Percentiles rank a stretch among this genome's conserved stretches.
Evolutionary conservation across 2,888 invertebrate genomes (phyloP).

Genomic region (Itoplectis maculator): DNA sequence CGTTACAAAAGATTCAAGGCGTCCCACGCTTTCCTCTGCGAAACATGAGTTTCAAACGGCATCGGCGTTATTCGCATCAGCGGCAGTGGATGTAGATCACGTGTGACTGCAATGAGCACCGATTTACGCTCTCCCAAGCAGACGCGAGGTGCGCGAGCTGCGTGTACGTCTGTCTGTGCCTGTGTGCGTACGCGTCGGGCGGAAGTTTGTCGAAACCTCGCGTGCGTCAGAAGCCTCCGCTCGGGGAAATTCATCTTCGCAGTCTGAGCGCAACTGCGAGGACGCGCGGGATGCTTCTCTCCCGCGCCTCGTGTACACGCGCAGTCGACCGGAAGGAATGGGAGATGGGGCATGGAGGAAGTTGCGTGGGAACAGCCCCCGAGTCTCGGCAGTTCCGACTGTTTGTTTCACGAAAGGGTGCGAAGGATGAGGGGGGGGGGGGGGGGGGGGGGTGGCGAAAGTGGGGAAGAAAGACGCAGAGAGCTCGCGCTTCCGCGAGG

Average conservation of each 20-base stretch:
- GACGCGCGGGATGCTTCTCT: slow-evolving; percentile 24
- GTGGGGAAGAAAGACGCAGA: slow-evolving; percentile 16
- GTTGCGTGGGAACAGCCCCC: slow-evolving; percentile 55
- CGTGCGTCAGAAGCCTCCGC: slow-evolving; percentile 53
- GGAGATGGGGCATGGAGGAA: slow-evolving; percentile 48
- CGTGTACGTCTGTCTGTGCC: no score
- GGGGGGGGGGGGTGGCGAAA: slow-evolving; percentile 11
- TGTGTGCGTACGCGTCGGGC: slow-evolving; percentile 7
- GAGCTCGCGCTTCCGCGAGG: no score
- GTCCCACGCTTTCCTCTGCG: not conserved
- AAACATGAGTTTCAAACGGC: not conserved
- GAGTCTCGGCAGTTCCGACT: slow-evolving; percentile 31
- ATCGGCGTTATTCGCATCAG: not conserved
- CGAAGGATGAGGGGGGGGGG: no score
- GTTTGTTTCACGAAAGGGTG: slow-evolving; percentile 48
- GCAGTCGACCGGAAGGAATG: slow-evolving; percentile 41
- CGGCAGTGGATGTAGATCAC: slow-evolving; percentile 2
- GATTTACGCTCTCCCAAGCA: slow-evolving; percentile 31
- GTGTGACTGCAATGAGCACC: slow-evolving; percentile 21
- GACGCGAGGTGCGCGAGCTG: not conserved
- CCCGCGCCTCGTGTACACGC: slow-evolving; percentile 22
- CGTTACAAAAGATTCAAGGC: not conserved
- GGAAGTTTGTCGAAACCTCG: slow-evolving; percentile 59
- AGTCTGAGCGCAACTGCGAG: slow-evolving; percentile 20
- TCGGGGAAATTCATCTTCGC: slow-evolving; percentile 55